A percentile compares a stretch with the other conserved stretches of the same genome.
These are phyloP conservation scores for Anthopleura xanthogrammica DNA, from an alignment of 92 coral and sea anemone species.

Conservation along the genomic window DNA sequence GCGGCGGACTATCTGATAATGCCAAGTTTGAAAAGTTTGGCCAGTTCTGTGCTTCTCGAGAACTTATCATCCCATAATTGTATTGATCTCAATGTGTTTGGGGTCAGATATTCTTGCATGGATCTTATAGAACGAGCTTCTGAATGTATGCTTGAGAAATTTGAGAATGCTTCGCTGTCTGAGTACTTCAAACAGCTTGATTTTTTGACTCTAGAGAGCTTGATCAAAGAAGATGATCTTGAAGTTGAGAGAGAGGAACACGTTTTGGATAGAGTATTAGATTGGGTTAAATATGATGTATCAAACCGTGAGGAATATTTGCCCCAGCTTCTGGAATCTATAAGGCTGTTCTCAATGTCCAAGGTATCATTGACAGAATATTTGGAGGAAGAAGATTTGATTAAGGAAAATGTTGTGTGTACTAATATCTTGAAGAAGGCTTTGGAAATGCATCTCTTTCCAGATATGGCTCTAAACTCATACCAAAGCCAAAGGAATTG, in stretches of 20 bases:
- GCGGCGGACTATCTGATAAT: conserved; percentile 36
- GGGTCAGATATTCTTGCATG: conserved; percentile 11
- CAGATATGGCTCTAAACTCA: conserved; percentile 2
- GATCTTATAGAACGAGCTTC: conserved; percentile 2
- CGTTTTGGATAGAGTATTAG: conserved; percentile 16
- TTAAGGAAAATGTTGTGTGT: conserved; percentile 5
- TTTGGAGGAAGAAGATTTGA: conserved; percentile 20
- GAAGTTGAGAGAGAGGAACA: conserved; percentile 28
- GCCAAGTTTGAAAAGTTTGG: conserved; percentile 28
- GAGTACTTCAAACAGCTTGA: conserved; percentile 22
- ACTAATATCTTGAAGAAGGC: conserved; percentile 3
- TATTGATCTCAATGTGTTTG: conserved; percentile 19
- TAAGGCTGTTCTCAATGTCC: conserved; percentile 29
- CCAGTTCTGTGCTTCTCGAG: conserved; percentile 14
- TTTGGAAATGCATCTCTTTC: conserved; percentile 24
- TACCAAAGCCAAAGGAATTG: conserved; percentile 15
- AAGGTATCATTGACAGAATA: conserved; percentile 13
- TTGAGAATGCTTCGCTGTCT: background rate
- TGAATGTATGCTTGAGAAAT: conserved; percentile 1
- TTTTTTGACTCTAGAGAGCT: conserved; percentile 4
- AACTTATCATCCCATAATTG: conserved; percentile 22
- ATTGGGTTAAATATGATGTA: conserved; percentile 38
- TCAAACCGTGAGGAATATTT: conserved; percentile 1
- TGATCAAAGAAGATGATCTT: conserved; percentile 28
- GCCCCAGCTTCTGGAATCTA: conserved; percentile 8